Evolutionary conservation across 2,797 vertebrate genomes (phyloP), one percentile per base, ranked within the genome.

Genomic region (Rhadinocentrus ornatus): DNA sequence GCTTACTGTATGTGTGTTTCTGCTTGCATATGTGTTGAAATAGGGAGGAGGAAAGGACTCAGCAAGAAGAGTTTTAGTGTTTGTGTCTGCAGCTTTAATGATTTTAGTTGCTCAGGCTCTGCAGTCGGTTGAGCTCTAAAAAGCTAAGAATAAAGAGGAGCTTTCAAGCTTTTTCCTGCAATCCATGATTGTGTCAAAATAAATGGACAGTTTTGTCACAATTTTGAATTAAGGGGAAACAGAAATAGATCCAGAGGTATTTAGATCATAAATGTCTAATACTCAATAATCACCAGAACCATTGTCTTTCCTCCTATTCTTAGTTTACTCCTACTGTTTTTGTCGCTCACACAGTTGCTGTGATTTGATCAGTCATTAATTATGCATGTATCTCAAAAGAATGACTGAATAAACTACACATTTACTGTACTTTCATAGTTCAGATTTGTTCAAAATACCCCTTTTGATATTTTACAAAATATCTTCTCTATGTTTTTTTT

Each of bases 71-170:
- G 69, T 84, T 73, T 88, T 86, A 81, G 67, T 86, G 81, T 87
- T 88, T 88, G 79, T 75, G 78, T 89, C 71, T 86, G 73, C 12
- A 44, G 52, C 50, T 82, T 91, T 88, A 90, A 88, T 84, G 75
- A 69, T 75, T 84, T 83, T 81, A 87, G 77, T 82, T 87, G 84
- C 86, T 79, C 52, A 9, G 75, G 69, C 67, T 35, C 26, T 59
- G 62, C 44, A 32, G 66, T 78, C 46, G 35, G 62, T 15, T 32
- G 4, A 29, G 37, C 20, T 59, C 39, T 52, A n/a, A 73, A 35
- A 62, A 59, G 16, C 24, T 52, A 52, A 63, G 26, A 71, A 58
- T 32, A 54, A 63, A 35, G 34, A 13, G 32, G 11, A 20, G 32
- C 20, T 1, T n/a, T 4, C 24, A 34, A 54, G n/a, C 22, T n/a